Evolutionary conservation across 2,113 vertebrate genomes (phyloP).

Genomic region (Cynopterus brachyotis): DNA sequence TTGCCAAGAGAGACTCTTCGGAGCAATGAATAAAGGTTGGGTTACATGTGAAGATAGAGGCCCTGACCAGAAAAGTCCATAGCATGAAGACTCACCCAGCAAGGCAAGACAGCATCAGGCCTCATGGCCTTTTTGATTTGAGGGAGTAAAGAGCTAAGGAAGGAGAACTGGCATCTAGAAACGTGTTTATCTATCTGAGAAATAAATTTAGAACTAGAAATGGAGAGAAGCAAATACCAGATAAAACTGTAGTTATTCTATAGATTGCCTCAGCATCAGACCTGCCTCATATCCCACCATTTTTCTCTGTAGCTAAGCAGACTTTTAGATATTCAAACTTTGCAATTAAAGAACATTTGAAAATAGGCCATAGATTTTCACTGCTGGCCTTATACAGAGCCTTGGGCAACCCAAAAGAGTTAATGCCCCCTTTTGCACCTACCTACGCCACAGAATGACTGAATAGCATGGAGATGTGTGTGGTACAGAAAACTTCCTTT

Average conservation of each 20-base stretch:
- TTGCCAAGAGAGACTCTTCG: neutral
- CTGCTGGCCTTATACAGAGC: neutral
- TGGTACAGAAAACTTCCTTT: neutral
- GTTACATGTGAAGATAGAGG: neutral
- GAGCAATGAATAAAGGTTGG: neutral
- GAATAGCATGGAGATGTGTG: neutral
- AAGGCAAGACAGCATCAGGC: neutral
- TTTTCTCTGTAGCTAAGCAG: neutral
- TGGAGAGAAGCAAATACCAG: neutral
- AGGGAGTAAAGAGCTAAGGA: neutral
- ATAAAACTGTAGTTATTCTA: neutral
- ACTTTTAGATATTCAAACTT: neutral
- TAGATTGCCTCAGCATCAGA: neutral
- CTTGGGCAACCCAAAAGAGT: neutral
- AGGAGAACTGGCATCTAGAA: neutral
- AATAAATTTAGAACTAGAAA: constrained; percentile 27
- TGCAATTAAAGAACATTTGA: neutral
- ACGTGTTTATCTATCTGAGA: neutral
- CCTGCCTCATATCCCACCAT: neutral
- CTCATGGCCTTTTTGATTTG: neutral
- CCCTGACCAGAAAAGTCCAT: neutral
- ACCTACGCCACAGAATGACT: neutral
- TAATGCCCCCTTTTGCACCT: neutral
- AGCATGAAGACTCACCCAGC: neutral
- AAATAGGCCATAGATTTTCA: neutral